Base-by-base conservation (phyloP, 2,888 invertebrate species). In the Tetrapedia diversipes region DNA sequence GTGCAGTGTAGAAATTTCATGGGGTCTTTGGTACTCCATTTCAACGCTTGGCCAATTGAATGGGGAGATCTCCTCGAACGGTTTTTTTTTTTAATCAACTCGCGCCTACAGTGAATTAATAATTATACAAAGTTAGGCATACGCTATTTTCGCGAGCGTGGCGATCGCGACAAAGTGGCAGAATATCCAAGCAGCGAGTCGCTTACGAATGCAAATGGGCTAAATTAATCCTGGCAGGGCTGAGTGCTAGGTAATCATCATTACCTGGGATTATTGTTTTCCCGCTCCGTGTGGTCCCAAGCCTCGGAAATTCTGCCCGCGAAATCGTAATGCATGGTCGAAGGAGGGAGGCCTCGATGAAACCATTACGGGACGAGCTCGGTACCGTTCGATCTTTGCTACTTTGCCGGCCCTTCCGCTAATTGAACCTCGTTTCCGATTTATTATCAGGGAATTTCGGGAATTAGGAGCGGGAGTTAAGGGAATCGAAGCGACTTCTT, bases 171-270 rank as follows among this genome's bases (percentile, higher is more conserved):
- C 53, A 68, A 64, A 65, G 59, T 69, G 56, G 63, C 56, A 47
- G 45, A 27, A 24, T 60, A 57, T 65, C 49, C 56, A 47, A 37
- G 41, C 34, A 32, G 45, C 41, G 43, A 54, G 37, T 66, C 67
- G 67, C 61, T 67, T 61, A 66, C 67, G 60, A 70, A 77, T 70
- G 70, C 70, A 77, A 78, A 78, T 77, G 77, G 77, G 54, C 79
- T 85, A 79, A 87, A 86, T 86, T 87, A 84, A 86, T 86, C 80
- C 82, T 78, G 66, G 82, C 80, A 74, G 77, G 78, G 70, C 82
- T 81, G 86, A 85, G 86, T 85, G 83, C 80, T 79, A 77, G 80
- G 85, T 86, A 85, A 86, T 87, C 85, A 86, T 86, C 87, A 82
- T 86, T 87, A 87, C 57, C 70, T 56, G 39, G 81, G 75, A 80